phyloP scores from a whole-genome alignment of 2,113 vertebrate species.

The Noturus placidus region DNA sequence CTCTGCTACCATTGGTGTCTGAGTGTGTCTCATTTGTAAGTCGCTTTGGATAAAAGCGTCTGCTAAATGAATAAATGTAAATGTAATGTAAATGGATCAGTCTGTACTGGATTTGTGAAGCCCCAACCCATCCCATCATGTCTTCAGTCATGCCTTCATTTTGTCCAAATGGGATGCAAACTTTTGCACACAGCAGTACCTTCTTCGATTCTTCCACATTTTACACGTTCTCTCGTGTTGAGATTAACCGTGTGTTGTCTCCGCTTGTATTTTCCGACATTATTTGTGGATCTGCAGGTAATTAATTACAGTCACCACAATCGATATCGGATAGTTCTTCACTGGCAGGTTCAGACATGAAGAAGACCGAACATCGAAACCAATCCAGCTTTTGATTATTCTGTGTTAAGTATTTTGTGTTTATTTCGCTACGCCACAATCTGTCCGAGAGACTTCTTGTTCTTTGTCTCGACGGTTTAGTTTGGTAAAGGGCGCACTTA shows the following conservation, averaged over 20 bases:
- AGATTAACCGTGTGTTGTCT: not conserved
- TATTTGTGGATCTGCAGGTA: not conserved
- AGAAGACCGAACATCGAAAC: not conserved
- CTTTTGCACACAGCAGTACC: not conserved
- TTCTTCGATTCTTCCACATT: too few relatives aligned
- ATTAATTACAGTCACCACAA: not conserved
- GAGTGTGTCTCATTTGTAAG: too few relatives aligned
- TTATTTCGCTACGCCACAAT: not conserved
- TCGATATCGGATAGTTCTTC: not conserved
- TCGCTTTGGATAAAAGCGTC: too few relatives aligned
- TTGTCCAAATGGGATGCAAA: not conserved
- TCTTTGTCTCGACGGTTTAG: not conserved
- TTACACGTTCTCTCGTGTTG: not conserved
- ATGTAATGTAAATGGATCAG: too few relatives aligned
- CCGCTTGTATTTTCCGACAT: not conserved
- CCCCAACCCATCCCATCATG: not conserved
- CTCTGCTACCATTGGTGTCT: too few relatives aligned
- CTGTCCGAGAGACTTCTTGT: not conserved
- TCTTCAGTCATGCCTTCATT: too few relatives aligned
- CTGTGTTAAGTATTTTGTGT: not conserved
- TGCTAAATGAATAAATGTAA: too few relatives aligned
- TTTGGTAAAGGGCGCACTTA: too few relatives aligned
- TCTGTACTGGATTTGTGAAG: too few relatives aligned
- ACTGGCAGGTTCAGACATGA: not conserved
- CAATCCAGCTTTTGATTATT: not conserved